Evolutionary conservation across 2,113 vertebrate species (phyloP).

Genomic region (Dipodomys stephensi): DNA sequence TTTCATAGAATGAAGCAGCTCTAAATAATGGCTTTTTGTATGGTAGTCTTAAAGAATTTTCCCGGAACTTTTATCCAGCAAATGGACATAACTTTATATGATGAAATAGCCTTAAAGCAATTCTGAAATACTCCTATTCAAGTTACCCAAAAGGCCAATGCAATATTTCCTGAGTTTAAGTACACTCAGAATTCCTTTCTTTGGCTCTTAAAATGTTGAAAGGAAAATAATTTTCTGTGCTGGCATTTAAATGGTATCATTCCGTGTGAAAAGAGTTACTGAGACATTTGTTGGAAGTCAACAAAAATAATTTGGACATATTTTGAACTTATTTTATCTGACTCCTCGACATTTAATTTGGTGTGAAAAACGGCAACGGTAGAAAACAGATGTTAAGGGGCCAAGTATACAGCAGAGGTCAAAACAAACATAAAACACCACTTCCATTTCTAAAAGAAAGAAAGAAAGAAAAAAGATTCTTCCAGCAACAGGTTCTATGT

Average conservation of each 20-base stretch:
- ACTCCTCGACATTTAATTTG: slow-evolving; percentile 90
- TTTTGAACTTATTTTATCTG: slow-evolving; percentile 91
- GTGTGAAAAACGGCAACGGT: slow-evolving; percentile 90
- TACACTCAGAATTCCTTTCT: slow-evolving; percentile 80
- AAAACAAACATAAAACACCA: slow-evolving; percentile 89
- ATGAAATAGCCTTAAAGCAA: slow-evolving; percentile 69
- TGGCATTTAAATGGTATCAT: slow-evolving; percentile 80
- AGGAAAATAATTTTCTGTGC: slow-evolving; percentile 77
- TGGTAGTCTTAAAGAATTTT: slow-evolving; percentile 82
- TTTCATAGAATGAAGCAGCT: slow-evolving; percentile 73
- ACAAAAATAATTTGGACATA: slow-evolving; percentile 89
- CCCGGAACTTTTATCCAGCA: slow-evolving; percentile 78
- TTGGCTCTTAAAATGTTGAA: slow-evolving; percentile 81
- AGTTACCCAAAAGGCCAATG: slow-evolving; percentile 75
- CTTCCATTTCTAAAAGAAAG: slow-evolving; percentile 83
- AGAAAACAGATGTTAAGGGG: slow-evolving; percentile 91
- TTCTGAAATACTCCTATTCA: slow-evolving; percentile 63
- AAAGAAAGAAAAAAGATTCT: slow-evolving; percentile 74
- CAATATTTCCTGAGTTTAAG: slow-evolving; percentile 76
- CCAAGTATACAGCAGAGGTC: slow-evolving; percentile 88
- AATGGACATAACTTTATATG: slow-evolving; percentile 72
- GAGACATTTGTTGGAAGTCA: slow-evolving; percentile 86
- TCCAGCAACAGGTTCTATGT: slow-evolving; percentile 90
- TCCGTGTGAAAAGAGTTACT: slow-evolving; percentile 82
- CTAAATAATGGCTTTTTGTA: slow-evolving; percentile 78